A percentile compares a stretch with the other conserved stretches of the same genome.
Evolutionary conservation across 92 coral and sea anemone genomes (phyloP).

Genomic region (Zoanthus sociatus): DNA sequence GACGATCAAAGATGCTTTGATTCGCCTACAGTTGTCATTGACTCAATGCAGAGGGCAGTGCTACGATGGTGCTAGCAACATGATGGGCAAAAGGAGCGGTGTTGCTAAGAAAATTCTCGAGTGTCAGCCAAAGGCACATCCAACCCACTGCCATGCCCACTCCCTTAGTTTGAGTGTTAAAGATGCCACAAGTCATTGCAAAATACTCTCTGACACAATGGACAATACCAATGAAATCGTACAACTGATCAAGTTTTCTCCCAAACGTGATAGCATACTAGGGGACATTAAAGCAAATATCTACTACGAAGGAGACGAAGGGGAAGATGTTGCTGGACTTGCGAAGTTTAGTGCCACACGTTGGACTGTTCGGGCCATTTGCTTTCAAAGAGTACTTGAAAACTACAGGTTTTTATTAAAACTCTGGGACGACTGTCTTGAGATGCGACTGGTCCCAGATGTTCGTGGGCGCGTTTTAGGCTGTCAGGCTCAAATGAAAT

Average conservation of each 20-base stretch:
- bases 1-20: constrained; percentile 49
- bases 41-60: constrained; percentile 35
- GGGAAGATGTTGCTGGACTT: background rate
- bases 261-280: constrained; percentile 54
- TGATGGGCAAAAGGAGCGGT: constrained; percentile 36
- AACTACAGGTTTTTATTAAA: no score
- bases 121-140: constrained; percentile 55
- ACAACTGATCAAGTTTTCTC: constrained; percentile 58
- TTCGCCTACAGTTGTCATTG: constrained; percentile 49
- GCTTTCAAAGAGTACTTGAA: no score
- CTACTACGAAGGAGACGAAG: constrained; percentile 46
- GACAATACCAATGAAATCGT: constrained; percentile 53
- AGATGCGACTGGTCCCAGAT: no score
- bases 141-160: constrained; percentile 65
- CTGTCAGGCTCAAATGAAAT: no score
- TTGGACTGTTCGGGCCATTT: no score
- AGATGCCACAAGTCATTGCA: constrained; percentile 60
- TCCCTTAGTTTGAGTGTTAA: constrained; percentile 47
- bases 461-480: no score
- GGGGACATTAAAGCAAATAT: constrained; percentile 56
- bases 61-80: constrained; percentile 35
- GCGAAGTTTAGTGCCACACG: no score
- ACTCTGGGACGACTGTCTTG: no score
- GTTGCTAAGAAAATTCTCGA: constrained; percentile 47
- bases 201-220: constrained; percentile 58